phyloP scores from a whole-genome alignment of 2,797 vertebrate genomes.

The Brotula barbata region DNA sequence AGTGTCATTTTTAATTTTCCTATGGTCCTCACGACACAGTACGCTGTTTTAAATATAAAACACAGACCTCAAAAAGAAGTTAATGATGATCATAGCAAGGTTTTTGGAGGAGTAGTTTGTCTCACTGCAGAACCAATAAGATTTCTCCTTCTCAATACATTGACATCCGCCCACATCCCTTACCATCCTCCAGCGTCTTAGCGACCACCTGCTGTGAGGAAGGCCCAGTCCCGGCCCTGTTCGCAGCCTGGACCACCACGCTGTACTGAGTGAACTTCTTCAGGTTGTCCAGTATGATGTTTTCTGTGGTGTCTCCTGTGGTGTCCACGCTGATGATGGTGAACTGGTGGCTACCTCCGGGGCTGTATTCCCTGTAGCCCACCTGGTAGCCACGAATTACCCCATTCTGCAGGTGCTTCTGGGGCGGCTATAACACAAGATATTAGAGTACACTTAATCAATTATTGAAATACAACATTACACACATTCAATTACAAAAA shows the following conservation, averaged over 20 bases:
- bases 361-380: constrained; percentile 96
- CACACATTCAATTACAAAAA: no score
- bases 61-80: neutral
- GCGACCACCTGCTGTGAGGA: constrained; percentile 98
- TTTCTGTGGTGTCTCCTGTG: constrained; percentile 91
- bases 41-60: neutral
- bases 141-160: no score
- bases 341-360: constrained; percentile 94
- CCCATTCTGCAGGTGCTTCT: constrained; percentile 94
- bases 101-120: neutral
- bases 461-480: no score
- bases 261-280: constrained; percentile 99
- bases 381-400: constrained; percentile 98
- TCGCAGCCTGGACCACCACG: constrained; percentile 96
- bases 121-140: no score
- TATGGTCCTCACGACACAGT: neutral
- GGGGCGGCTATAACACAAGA: constrained; percentile 83
- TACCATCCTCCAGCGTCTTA: constrained; percentile 96
- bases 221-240: constrained; percentile 94
- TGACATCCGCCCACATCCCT: constrained; percentile 29
- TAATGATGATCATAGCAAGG: neutral
- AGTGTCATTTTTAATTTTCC: neutral
- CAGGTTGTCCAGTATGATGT: constrained; percentile 92
- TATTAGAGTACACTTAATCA: no score
- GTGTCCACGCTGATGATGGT: constrained; percentile 96